A percentile compares a stretch with the other conserved stretches of the same genome.
phyloP scores from a whole-genome alignment of 2,113 vertebrate species.

The Passer montanus region DNA sequence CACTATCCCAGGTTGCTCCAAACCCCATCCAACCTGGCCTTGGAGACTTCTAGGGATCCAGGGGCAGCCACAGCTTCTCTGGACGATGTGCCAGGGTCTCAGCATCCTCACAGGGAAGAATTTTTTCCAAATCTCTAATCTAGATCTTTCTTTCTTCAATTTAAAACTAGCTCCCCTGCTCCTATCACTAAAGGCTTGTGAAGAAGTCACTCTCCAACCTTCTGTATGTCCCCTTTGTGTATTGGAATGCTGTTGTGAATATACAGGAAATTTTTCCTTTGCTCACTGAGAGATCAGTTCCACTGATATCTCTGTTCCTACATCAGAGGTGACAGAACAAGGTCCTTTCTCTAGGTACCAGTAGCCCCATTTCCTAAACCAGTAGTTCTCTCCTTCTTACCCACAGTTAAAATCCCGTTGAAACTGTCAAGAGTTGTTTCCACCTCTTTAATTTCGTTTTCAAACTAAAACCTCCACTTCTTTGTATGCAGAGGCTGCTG shows the following conservation, averaged over 20 bases:
- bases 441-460: constrained; percentile 69
- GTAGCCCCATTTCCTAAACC: constrained; percentile 37
- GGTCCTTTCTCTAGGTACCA: background rate
- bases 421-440: constrained; percentile 64
- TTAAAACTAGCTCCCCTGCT: background rate
- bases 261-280: background rate
- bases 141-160: background rate
- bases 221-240: background rate
- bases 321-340: background rate
- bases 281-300: background rate
- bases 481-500: constrained; percentile 63
- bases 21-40: accelerated
- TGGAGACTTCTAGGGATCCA: background rate
- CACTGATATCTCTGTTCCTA: too few relatives aligned
- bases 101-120: background rate
- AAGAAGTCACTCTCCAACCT: background rate
- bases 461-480: constrained; percentile 64
- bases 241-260: background rate
- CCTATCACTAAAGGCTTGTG: background rate
- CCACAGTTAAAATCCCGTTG: constrained; percentile 40
- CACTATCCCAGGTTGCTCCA: background rate
- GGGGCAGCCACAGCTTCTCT: background rate
- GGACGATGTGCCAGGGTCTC: background rate
- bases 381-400: constrained; percentile 41
- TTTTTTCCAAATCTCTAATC: background rate